Base-by-base conservation (phyloP, 2,888 invertebrate genomes). In the Eristalis arbustorum region DNA sequence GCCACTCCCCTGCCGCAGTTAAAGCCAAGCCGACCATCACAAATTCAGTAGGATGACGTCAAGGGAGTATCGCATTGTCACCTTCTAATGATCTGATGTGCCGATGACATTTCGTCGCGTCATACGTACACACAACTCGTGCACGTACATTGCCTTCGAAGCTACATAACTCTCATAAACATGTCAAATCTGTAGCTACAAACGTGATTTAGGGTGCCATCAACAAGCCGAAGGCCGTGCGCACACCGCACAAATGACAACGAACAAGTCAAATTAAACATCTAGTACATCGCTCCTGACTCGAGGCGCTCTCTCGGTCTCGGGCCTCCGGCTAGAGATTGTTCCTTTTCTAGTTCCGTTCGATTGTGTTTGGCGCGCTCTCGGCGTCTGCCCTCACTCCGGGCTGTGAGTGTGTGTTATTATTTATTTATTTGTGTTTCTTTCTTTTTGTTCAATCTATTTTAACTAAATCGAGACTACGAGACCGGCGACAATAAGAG, bases 391-490 rank as follows among this genome's bases (percentile, higher is more conserved):
- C 31, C 31, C 31, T 1, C 31, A 1, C 31, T 31, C 8, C 31
- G 49, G 18, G 8, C 42, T 42, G 8, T 49, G 23, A 13, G 13
- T 59, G 59, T 59, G 22, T 22, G 13, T 28, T 14, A 22, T 13
- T 14, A 25, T n/a, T 25, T 14, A 49, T 40, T 18, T 66, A 31
- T 40, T 28, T 61, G 14, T 18, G 34, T 13, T 14, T 18, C n/a
- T 25, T 13, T 57, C 28, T 18, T 66, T 61, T 49, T 71, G 49
- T 25, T 67, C 62, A 77, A 69, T 77, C 69, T 77, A 71, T 77
- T 77, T 71, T 57, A 77, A 68, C 78, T 78, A 78, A 66, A 78
- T 69, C 76, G 71, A 72, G 63, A 78, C 64, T 73, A 72, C 73
- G 49, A 14, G 61, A 61, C 56, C 63, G 64, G 59, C 56, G 56